Base-by-base conservation (phyloP, 2,113 vertebrate genomes). In the Saccopteryx leptura region DNA sequence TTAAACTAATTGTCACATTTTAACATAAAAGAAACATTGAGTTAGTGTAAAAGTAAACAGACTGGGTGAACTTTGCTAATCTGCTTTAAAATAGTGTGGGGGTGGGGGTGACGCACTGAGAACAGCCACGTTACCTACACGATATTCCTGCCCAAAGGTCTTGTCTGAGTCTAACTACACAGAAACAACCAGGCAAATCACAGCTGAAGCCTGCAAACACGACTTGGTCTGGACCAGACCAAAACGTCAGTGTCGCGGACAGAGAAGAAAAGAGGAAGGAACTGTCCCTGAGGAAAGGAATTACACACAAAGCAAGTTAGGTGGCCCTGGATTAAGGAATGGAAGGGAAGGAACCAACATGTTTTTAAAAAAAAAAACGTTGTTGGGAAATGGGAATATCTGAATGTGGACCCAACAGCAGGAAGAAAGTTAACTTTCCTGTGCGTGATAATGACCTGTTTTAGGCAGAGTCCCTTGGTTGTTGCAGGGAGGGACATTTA, bases 1-100 rank as follows among this genome's bases (percentile, higher is more conserved):
- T 92, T 90, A 87, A 94, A 81, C 18, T 68, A 68, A 80, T 33
- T 71, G 63, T 14, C 75, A 91, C 54, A 82, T 60, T 71, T 33
- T 82, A 75, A 83, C 74, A 69, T 33, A 52, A 85, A 88, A 74
- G 39, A 61, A 88, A 89, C 63, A 79, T 0, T n/a, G 39, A 90
- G 7, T 80, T 48, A 85, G 33, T 15, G 9, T 54, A 46, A 90
- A 79, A 19, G 46, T 68, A 52, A 71, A 63, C 79, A 23, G 48
- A 56, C 5, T 21, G 5, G n/a, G 72, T 15, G 76, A 81, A 50
- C 48, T 52, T 82, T 18, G 84, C 28, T 74, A 54, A 86, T 39
- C 33, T 95, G 90, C 63, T 85, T 65, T 66, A 19, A 71, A 65
- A 68, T 50, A 15, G 39, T 56, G 76, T 79, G 31, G n/a, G 17